These are phyloP conservation scores for Andrena marginata DNA, from an alignment of 2,888 invertebrate genomes.

Conservation along the genomic window DNA sequence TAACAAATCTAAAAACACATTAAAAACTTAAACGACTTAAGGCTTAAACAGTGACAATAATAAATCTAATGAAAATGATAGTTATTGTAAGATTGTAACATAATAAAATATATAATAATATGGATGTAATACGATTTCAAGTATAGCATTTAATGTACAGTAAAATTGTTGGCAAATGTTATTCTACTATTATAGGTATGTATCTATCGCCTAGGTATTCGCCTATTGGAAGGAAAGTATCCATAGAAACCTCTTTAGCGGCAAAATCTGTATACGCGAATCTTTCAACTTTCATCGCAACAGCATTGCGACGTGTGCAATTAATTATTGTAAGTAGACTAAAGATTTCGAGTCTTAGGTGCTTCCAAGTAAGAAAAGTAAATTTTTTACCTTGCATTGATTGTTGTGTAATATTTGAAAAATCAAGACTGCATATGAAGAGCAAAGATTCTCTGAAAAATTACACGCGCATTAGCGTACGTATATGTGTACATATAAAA, in stretches of 20 bases:
- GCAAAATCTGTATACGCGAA: constrained; percentile 22
- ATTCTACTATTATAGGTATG: constrained; percentile 48
- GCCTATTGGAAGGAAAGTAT: constrained; percentile 68
- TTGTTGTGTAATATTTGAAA: constrained; percentile 25
- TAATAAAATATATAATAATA: constrained; percentile 9
- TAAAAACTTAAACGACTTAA: constrained; percentile 76
- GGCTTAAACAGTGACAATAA: constrained; percentile 72
- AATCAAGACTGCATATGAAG: constrained; percentile 9
- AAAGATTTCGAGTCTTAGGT: constrained; percentile 5
- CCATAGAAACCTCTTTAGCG: constrained; percentile 55
- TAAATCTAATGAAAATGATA: constrained; percentile 56
- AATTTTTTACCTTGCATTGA: constrained; percentile 9
- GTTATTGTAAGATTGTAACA: constrained; percentile 56
- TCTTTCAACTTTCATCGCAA: constrained; percentile 27
- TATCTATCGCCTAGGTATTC: constrained; percentile 62
- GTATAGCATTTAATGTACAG: constrained; percentile 71
- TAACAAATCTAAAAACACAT: constrained; percentile 79
- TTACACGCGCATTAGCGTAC: constrained; percentile 35
- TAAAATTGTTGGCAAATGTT: constrained; percentile 63
- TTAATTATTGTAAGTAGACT: background rate
- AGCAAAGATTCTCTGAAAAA: constrained; percentile 58
- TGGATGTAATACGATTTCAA: constrained; percentile 55
- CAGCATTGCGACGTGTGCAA: background rate
- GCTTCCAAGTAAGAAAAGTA: constrained; percentile 9
- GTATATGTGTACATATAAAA: constrained; percentile 43